Base-by-base conservation (phyloP, 2,888 invertebrate species). In the Ichneumoninae sp. region DNA sequence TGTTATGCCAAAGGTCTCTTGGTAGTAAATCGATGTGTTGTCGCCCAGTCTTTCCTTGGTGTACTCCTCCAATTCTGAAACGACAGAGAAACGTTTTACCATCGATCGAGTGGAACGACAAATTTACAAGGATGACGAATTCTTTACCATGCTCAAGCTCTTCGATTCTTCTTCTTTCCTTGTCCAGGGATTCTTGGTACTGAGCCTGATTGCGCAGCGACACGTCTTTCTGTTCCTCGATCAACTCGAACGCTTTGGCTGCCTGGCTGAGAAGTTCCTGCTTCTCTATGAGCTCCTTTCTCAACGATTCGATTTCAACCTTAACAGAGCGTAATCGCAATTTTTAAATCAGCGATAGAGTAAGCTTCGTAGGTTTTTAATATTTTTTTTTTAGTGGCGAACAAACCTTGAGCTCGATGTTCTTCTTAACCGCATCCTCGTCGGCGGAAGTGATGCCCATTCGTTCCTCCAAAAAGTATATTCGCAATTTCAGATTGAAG, bases 381-480 rank as follows among this genome's bases (percentile, higher is more conserved):
- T 54, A 63, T 57, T 16, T 19, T 19, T 60, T 33, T 22, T 5
- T 3, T 30, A 5, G 13, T 44, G 3, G 10, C 19, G 16, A 70
- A 88, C 89, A 87, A 90, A 96, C 96, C 94, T 96, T 96, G 10
- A 96, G 93, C 91, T 96, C 96, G 73, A 96, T 95, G 89, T 96
- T 95, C 88, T 96, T 96, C 92, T 96, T 96, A 85, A 96, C 94
- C 13, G 95, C 93, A 93, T 96, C 95, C 89, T 96, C 96, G 90
- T 96, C 96, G 69, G 96, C 96, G 80, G 95, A 95, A 88, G 96
- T 96, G 87, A 95, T 95, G 19, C 96, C 96, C 94, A 96, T 95
- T 91, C 96, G 96, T 93, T 98, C 98, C 93, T 98, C 98, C 86
- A 98, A 95, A 92, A 98, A 98, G 94, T 98, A 98, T 90, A 99